Evolutionary conservation across 2,113 vertebrate genomes (phyloP).

Genomic region (Anas platyrhynchos): DNA sequence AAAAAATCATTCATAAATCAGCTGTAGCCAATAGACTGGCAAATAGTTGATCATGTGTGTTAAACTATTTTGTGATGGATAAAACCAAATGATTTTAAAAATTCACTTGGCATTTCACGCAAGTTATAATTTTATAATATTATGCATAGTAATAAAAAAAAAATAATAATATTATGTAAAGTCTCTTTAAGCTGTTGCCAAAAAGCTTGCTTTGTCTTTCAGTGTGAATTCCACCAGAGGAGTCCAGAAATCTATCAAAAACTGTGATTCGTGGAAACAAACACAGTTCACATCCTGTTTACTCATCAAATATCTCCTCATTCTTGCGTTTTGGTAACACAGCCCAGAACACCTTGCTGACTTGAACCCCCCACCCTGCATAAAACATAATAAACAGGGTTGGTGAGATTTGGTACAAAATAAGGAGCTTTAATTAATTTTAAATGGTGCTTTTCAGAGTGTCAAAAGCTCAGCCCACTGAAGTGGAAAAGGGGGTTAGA

Average conservation of each 20-base stretch:
- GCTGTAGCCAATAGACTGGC: background rate
- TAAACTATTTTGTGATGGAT: constrained; percentile 16
- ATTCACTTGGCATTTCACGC: background rate
- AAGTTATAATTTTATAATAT: background rate
- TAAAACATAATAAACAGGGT: constrained; percentile 75
- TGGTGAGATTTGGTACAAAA: constrained; percentile 82
- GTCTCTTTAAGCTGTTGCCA: background rate
- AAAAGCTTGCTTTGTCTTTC: background rate
- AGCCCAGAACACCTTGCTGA: constrained; percentile 55
- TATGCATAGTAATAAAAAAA: background rate
- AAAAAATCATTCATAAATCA: constrained; percentile 27
- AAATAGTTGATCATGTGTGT: background rate
- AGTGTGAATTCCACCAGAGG: background rate
- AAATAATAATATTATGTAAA: background rate
- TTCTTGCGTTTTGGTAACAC: constrained; percentile 11
- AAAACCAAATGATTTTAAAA: background rate
- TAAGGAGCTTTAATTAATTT: constrained; percentile 97
- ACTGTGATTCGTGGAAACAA: background rate
- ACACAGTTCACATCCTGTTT: background rate
- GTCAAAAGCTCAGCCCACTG: constrained; percentile 88
- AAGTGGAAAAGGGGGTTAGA: constrained; percentile 93
- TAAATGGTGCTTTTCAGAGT: constrained; percentile 95
- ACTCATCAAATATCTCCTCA: constrained; percentile 15
- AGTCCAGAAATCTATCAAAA: background rate
- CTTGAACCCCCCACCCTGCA: constrained; percentile 40